Evolutionary conservation across 1,140 invertebrate species (phyloP).

Genomic region (Tetramorium simillimum): DNA sequence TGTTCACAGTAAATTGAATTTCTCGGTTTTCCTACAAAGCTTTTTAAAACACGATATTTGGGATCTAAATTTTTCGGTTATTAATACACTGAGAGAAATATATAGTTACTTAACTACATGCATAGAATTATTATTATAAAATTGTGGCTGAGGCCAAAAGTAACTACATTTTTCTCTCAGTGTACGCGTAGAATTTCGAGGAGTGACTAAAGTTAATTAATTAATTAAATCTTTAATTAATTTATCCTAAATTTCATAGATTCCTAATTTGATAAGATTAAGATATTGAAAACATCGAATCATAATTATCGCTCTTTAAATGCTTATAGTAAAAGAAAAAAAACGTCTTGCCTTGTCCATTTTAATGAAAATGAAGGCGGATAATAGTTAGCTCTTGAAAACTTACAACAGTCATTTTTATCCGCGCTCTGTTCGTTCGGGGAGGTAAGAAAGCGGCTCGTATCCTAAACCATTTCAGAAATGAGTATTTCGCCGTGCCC

Average conservation of each 20-base stretch:
- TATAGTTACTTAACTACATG: no score
- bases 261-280: neutral
- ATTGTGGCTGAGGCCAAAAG: no score
- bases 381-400: conserved; percentile 7
- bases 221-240: neutral
- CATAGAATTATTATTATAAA: no score
- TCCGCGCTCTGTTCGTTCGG: neutral
- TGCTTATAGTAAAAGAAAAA: neutral
- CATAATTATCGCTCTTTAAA: neutral
- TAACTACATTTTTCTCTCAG: no score
- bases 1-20: neutral
- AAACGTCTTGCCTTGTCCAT: neutral
- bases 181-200: neutral
- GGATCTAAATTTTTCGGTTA: neutral
- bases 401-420: neutral
- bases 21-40: neutral
- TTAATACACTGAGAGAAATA: no score
- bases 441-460: conserved; percentile 17
- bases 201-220: neutral
- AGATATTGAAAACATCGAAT: neutral
- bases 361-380: conserved; percentile 20
- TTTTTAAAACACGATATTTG: neutral
- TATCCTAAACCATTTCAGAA: conserved; percentile 29
- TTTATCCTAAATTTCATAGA: neutral
- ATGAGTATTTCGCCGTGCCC: conserved; percentile 19